Conservation (phyloP, 2,888 invertebrate species). For the Panzeria rudis region DNA sequence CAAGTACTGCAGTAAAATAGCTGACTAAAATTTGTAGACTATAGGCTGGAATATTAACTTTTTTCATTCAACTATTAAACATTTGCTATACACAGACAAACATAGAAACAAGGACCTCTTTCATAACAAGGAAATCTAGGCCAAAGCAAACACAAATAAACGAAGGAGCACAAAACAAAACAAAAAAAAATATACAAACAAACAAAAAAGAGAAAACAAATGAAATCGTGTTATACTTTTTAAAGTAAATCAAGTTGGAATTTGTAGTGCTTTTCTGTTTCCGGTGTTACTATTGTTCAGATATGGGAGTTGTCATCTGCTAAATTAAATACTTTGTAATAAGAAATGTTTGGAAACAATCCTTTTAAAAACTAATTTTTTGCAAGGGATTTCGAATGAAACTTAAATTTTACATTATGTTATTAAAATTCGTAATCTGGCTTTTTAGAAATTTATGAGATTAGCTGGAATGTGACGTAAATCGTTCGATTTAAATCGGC, state of each 20-base stretch:
- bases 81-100: slow-evolving; percentile 15
- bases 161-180: slow-evolving; percentile 22
- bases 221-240: slow-evolving; percentile 45
- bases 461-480: too few relatives aligned
- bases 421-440: too few relatives aligned
- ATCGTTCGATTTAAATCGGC: too few relatives aligned
- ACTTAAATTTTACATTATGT: too few relatives aligned
- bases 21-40: neutral
- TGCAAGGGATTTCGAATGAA: too few relatives aligned
- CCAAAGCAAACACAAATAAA: slow-evolving; percentile 50
- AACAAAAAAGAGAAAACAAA: slow-evolving; percentile 38
- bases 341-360: too few relatives aligned
- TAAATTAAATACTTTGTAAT: neutral
- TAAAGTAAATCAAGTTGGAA: slow-evolving; percentile 63
- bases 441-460: too few relatives aligned
- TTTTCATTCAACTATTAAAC: slow-evolving; percentile 20
- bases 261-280: slow-evolving; percentile 61
- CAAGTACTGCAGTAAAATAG: slow-evolving; percentile 38
- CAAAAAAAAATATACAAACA: slow-evolving; percentile 2
- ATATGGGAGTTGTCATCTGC: slow-evolving; percentile 40
- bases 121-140: slow-evolving; percentile 60
- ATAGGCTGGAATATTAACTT: slow-evolving; percentile 10
- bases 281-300: slow-evolving; percentile 45
- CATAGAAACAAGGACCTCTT: slow-evolving; percentile 31
- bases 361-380: too few relatives aligned